phyloP scores from a whole-genome alignment of 2,888 invertebrate species.

The Argyresthia albistria region DNA sequence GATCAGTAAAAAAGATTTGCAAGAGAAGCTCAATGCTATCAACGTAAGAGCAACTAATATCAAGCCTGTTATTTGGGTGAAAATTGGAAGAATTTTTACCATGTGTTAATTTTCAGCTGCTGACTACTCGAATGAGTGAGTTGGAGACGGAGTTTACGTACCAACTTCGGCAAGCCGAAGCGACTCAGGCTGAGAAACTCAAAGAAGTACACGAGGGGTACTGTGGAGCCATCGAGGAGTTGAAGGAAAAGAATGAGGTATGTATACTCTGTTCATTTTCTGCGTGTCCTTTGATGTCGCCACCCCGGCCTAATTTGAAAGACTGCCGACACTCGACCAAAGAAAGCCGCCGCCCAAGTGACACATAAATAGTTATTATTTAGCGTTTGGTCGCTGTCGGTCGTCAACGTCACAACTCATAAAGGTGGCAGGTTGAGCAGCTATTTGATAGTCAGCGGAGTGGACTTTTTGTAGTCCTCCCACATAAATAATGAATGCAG shows the following conservation, averaged over 20 bases:
- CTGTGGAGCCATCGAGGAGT: conserved; percentile 84
- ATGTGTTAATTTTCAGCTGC: conserved; percentile 27
- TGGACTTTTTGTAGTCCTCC: too few relatives aligned
- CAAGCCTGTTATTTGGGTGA: background rate
- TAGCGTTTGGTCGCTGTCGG: too few relatives aligned
- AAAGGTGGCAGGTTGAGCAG: too few relatives aligned
- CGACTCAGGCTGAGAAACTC: conserved; percentile 83
- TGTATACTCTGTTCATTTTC: too few relatives aligned
- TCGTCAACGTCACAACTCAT: too few relatives aligned
- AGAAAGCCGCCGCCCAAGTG: too few relatives aligned
- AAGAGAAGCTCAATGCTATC: conserved; percentile 80
- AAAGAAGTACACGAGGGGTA: conserved; percentile 88
- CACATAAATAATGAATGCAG: too few relatives aligned
- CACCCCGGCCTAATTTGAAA: too few relatives aligned
- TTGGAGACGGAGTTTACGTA: conserved; percentile 91
- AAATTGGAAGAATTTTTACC: background rate
- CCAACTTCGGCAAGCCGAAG: conserved; percentile 85
- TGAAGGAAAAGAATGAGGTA: conserved; percentile 80
- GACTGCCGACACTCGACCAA: too few relatives aligned
- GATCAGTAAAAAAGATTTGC: conserved; percentile 83
- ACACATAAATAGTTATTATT: too few relatives aligned
- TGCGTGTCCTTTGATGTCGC: too few relatives aligned
- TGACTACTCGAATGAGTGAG: conserved; percentile 84
- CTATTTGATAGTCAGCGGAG: too few relatives aligned
- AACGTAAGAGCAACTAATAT: conserved; percentile 33